Percentiles rank a stretch among this genome's conserved stretches.
These are phyloP conservation scores for Melangyna quadrimaculata DNA, from an alignment of 2,888 invertebrate genomes.

Conservation along the genomic window DNA sequence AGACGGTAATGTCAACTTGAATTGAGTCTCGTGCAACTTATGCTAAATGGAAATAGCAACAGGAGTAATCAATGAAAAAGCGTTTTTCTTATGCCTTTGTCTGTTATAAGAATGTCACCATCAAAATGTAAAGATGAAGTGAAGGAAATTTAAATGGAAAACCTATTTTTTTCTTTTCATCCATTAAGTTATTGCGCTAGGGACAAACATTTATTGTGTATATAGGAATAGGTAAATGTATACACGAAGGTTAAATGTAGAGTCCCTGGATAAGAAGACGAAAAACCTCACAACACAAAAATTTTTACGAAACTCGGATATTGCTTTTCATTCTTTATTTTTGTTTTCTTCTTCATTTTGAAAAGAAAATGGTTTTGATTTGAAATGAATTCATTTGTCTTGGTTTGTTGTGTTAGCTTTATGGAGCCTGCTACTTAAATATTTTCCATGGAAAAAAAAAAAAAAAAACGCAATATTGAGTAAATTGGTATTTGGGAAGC, in stretches of 20 bases:
- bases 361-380: slow-evolving; percentile 34
- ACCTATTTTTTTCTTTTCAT: slow-evolving; percentile 53
- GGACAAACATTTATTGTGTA: slow-evolving; percentile 15
- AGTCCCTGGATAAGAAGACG: slow-evolving; percentile 16
- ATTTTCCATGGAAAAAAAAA: background rate
- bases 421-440: slow-evolving; percentile 22
- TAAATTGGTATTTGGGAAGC: background rate
- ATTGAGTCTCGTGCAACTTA: slow-evolving; percentile 31
- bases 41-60: slow-evolving; percentile 26
- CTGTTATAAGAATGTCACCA: slow-evolving; percentile 29
- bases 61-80: slow-evolving; percentile 43
- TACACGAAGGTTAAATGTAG: slow-evolving; percentile 6
- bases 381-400: slow-evolving; percentile 38
- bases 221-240: background rate
- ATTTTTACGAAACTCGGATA: slow-evolving; percentile 21
- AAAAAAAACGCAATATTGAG: slow-evolving; percentile 18
- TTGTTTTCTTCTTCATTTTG: slow-evolving; percentile 20
- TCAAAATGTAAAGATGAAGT: slow-evolving; percentile 24
- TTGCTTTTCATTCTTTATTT: slow-evolving; percentile 42
- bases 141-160: slow-evolving; percentile 46
- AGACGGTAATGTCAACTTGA: slow-evolving; percentile 16
- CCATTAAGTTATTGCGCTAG: slow-evolving; percentile 59
- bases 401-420: slow-evolving; percentile 15
- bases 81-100: slow-evolving; percentile 6
- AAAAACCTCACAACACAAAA: background rate